Base-by-base conservation (phyloP, 2,888 invertebrate species). In the Unio pictorum region DNA sequence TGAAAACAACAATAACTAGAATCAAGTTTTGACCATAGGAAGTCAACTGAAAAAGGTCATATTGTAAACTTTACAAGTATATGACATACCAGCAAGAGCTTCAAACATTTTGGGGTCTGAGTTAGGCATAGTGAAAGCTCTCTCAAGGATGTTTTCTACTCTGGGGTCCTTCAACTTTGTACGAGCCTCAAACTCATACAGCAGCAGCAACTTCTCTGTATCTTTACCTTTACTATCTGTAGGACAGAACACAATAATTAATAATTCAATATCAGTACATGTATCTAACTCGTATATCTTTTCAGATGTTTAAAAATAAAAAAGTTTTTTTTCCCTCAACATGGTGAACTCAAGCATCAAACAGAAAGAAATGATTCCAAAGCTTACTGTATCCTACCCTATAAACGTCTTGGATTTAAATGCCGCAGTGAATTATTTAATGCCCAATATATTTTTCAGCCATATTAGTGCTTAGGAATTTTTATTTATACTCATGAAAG, bases 171-270 rank as follows among this genome's bases (percentile, higher is more conserved):
- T 78, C 11, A 89, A 79, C 55, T 83, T 83, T 15, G 81, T 78
- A 56, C 81, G 78, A 3, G 86, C 86, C 73, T 89, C 88, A 84
- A 89, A 88, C 70, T 89, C 88, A 77, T 87, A 89, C 73, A 89
- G 73, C 61, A 88, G 60, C 60, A 89, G 63, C 55, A 89, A 73
- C 7, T 81, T 79, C 11, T 85, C 84, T 11, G 83, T 84, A 63
- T 81, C 82, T 56, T 73, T 74, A 18, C 55, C 45, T 61, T 74
- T 76, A 20, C 34, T 23, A 45, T 72, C 76, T 23, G 18, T 58
- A 23, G n/a, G 0, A n/a, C 60, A 60, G 55, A 17, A 20, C 20
- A 56, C 30, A 58, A 64, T 26, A 45, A 56, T 28, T 30, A 18
- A 23, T 55, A 26, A 3, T 20, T 11, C n/a, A 23, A n/a, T 58